Evolutionary conservation across 2,113 vertebrate species (phyloP), one percentile per base, ranked within the genome.

Genomic region (Hippocampus zosterae): DNA sequence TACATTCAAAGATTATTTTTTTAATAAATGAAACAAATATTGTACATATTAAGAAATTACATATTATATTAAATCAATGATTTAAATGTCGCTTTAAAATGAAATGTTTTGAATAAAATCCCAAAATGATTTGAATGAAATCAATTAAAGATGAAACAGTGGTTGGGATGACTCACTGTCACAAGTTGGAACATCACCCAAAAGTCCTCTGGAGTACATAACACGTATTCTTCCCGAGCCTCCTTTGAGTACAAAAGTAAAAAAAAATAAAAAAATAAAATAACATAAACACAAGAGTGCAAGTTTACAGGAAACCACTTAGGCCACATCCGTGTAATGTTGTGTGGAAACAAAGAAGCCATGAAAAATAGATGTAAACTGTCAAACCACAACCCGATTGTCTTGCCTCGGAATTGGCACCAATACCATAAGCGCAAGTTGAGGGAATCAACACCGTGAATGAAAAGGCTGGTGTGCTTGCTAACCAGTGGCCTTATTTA

Each of bases 331-430:
- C 81, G 78, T 88, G 79, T 84, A 86, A 84, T 68, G 64, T 68
- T 19, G 68, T 55, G 71, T 80, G 85, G 83, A 84, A 87, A 90
- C 82, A 86, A 89, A 86, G 84, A 83, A 83, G 87, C 75, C 76
- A 85, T 91, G 78, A 91, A 90, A 87, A 77, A 89, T 89, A 87
- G 62, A 90, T 88, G 82, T 68, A 75, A 74, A 72, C 84, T 70
- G 80, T 75, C 83, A 85, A 88, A 88, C 79, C 84, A 84, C 76
- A 78, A 83, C 74, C 68, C 74, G 73, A 61, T 65, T 48, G 73
- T 71, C 65, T 76, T 6, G 8, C 62, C 67, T 68, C 56, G 19
- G 68, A 71, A 72, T 66, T 13, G 0, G 41, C 65, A 63, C 71
- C 48, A 61, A 37, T 40, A 37, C 21, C 37, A 53, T 63, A 46